These are phyloP conservation scores for Mohoua ochrocephala DNA, from an alignment of 2,113 vertebrate species.

Conservation along the genomic window DNA sequence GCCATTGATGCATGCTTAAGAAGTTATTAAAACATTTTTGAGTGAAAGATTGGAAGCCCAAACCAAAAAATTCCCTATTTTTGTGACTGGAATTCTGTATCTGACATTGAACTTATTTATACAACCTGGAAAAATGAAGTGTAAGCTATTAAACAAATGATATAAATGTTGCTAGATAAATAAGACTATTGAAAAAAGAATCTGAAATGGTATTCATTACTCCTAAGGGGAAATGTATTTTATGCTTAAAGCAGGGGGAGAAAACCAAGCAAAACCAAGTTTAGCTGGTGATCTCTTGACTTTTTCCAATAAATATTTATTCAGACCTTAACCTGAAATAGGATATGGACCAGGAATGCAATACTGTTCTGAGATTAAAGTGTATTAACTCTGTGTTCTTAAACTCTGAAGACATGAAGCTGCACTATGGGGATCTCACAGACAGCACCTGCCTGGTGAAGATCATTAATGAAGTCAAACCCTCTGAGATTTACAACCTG, in stretches of 20 bases:
- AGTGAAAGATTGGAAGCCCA: not conserved
- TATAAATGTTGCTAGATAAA: not conserved
- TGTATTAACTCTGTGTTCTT: slow-evolving; percentile 36
- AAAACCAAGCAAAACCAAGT: not conserved
- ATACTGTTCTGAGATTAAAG: not conserved
- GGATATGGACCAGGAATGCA: not conserved
- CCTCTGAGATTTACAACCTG: slow-evolving; percentile 94
- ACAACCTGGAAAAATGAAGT: not conserved
- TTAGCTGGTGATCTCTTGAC: not conserved
- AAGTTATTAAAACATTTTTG: not conserved
- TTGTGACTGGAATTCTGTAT: not conserved
- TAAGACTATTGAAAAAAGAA: not conserved
- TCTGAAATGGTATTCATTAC: not conserved
- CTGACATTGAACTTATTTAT: not conserved
- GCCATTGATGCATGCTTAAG: not conserved
- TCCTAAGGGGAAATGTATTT: not conserved
- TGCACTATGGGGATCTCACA: slow-evolving; percentile 96
- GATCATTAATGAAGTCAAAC: slow-evolving; percentile 95
- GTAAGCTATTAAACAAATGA: not conserved
- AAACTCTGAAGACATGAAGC: slow-evolving; percentile 86
- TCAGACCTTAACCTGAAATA: not conserved
- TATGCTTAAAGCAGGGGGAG: not conserved
- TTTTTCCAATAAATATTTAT: not conserved
- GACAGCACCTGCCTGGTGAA: slow-evolving; percentile 98
- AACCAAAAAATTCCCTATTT: not conserved